Conservation (phyloP, 35 echinoderm and acorn worm species). For the Antedon bifida region DNA sequence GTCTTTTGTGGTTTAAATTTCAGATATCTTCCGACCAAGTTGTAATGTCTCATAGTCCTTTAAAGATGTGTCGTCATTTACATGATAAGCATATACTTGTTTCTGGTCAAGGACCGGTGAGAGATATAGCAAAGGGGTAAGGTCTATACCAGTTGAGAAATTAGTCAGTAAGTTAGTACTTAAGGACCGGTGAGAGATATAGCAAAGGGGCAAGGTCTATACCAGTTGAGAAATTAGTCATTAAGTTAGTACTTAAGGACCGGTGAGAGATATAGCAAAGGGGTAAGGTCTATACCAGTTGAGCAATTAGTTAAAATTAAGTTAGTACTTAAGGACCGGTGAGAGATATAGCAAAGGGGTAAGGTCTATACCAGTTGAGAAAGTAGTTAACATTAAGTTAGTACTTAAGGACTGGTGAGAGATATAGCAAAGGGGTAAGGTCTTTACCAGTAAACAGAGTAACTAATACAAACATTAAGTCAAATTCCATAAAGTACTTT, state of each 20-base stretch:
- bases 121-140: slow-evolving; percentile 76
- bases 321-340: background rate
- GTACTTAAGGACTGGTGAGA: slow-evolving; percentile 62
- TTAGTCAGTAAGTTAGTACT: background rate
- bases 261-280: slow-evolving; percentile 66
- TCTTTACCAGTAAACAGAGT: slow-evolving; percentile 26
- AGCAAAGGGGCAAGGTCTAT: background rate
- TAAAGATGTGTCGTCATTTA: slow-evolving; percentile 73
- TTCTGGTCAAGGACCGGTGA: slow-evolving; percentile 76
- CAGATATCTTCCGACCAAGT: slow-evolving; percentile 70
- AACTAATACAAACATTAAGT: too few relatives aligned
- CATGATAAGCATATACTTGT: slow-evolving; percentile 93
- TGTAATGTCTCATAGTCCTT: slow-evolving; percentile 93
- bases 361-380: too few relatives aligned
- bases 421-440: slow-evolving; percentile 81
- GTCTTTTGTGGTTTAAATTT: slow-evolving; percentile 13
- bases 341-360: background rate
- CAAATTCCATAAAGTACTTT: too few relatives aligned
- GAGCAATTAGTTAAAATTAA: background rate
- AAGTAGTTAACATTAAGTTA: slow-evolving; percentile 21
- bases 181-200: background rate
- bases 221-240: background rate
- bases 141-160: slow-evolving; percentile 26
- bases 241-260: slow-evolving; percentile 65
- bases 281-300: slow-evolving; percentile 63